Base-by-base conservation (phyloP, 2,888 invertebrate species). In the Marasmarcha lunaedactyla region DNA sequence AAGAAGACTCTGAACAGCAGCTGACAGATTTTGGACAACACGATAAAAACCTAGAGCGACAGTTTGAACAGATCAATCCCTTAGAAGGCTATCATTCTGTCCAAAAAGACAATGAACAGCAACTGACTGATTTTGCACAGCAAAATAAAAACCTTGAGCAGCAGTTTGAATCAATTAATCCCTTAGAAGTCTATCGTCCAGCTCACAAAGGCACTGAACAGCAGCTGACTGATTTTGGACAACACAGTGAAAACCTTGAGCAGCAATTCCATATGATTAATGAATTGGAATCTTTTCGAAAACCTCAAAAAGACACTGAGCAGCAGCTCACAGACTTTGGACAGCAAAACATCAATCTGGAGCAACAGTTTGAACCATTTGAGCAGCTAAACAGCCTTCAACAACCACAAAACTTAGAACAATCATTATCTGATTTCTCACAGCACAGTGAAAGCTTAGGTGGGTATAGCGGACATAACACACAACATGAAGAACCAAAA, bases 281-380 rank as follows among this genome's bases (percentile, higher is more conserved):
- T 26, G 37, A 27, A 20, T 20, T 20, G 20, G 20, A 20, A 20
- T 20, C 20, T 5, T 7, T 20, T 7, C 20, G 7, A 20, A 20
- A 20, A 20, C n/a, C n/a, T 15, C 55, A 60, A 50, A 44, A 52
- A 39, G 46, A 42, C 34, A 20, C 39, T 25, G 46, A 50, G 5
- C 54, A 49, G 44, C 49, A 52, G 37, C 40, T 43, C 34, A 46
- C 48, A 37, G 48, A 50, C 12, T 45, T 52, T 38, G 45, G 42
- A 12, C 49, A 52, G 39, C 47, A 50, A 41, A 42, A 36, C 11
- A 27, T 38, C 30, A 34, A 49, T 39, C 34, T 41, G 20, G 44
- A 46, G 5, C 47, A 50, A 48, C 45, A 52, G 38, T 39, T 50
- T 30, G 43, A 30, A 11, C 37, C 37, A 35, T 15, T 15, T 35